phyloP scores from a whole-genome alignment of 92 coral and sea anemone genomes.

The Heteractis magnifica region DNA sequence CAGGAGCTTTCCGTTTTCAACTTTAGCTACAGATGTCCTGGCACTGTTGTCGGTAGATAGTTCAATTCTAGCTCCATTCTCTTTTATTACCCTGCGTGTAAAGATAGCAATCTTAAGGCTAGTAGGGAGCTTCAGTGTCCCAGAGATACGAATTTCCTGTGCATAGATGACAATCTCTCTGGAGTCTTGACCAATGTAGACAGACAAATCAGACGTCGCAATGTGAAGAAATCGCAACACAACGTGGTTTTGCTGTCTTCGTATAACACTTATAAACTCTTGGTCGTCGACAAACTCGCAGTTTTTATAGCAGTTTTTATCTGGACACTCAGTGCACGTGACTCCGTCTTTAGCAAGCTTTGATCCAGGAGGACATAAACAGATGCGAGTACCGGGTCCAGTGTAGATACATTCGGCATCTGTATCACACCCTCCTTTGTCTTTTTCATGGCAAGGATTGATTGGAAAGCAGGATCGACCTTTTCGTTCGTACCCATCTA shows the following conservation, averaged over 20 bases:
- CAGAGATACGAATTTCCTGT: conserved; percentile 36
- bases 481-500: too few species aligned
- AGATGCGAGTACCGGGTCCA: conserved; percentile 40
- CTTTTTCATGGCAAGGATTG: conserved; percentile 46
- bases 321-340: conserved; percentile 31
- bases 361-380: conserved; percentile 44
- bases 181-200: conserved; percentile 7
- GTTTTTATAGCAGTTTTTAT: conserved; percentile 42
- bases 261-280: conserved; percentile 11
- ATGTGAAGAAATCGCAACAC: conserved; percentile 33
- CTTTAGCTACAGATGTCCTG: conserved; percentile 25
- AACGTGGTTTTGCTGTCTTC: conserved; percentile 12
- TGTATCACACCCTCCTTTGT: conserved; percentile 46
- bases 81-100: conserved; percentile 25
- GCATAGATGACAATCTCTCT: conserved; percentile 37
- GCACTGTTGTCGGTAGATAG: background rate
- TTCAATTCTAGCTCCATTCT: conserved; percentile 34
- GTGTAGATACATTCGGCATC: conserved; percentile 58
- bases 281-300: conserved; percentile 42
- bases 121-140: conserved; percentile 30
- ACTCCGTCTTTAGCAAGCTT: conserved; percentile 36
- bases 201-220: conserved; percentile 28
- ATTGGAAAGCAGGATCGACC: conserved; percentile 44
- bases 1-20: conserved; percentile 32
- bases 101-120: conserved; percentile 41